Base-by-base conservation (phyloP, 2,797 vertebrate species). In the Cyclopterus lumpus region DNA sequence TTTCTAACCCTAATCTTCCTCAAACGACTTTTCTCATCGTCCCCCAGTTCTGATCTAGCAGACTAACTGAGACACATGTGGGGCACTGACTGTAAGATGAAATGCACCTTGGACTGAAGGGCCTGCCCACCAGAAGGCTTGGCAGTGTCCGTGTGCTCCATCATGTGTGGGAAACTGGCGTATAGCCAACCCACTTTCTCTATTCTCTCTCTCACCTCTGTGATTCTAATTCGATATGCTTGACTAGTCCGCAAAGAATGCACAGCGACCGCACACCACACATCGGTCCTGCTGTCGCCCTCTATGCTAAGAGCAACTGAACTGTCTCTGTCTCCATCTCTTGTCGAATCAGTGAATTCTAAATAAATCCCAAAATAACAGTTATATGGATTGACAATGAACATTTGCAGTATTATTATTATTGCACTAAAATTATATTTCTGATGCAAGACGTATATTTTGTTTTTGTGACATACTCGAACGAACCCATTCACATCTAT, bases 101-200 rank as follows among this genome's bases (percentile, higher is more conserved):
- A 88, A 83, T 79, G 72, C 77, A 81, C 48, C 67, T 76, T 68
- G 69, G 40, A 51, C 49, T 46, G 67, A 58, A 67, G 40, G 71
- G 77, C 73, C 81, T 84, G 73, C 51, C 71, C 32, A 86, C 54
- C 84, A 85, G 82, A 81, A 79, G 71, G 73, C 79, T 73, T 84
- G 69, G 83, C 73, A 75, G 65, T 36, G 76, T 79, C 60, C 73
- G 30, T 75, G 83, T 82, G 77, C 78, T 79, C 76, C 46, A 53
- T 77, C 76, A 77, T 91, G 84, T 86, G 82, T 89, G 88, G 80
- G 87, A 84, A 88, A 75, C 73, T 90, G 89, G 90, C 89, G 81
- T 53, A 46, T 3, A 61, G 82, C 85, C 90, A 85, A 15, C 54
- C 73, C 63, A 51, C 72, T 83, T 73, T 79, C 74, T 77, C 65